Evolutionary conservation across 2,797 vertebrate genomes (phyloP).

Genomic region (Lepidocolaptes lacrymiger): DNA sequence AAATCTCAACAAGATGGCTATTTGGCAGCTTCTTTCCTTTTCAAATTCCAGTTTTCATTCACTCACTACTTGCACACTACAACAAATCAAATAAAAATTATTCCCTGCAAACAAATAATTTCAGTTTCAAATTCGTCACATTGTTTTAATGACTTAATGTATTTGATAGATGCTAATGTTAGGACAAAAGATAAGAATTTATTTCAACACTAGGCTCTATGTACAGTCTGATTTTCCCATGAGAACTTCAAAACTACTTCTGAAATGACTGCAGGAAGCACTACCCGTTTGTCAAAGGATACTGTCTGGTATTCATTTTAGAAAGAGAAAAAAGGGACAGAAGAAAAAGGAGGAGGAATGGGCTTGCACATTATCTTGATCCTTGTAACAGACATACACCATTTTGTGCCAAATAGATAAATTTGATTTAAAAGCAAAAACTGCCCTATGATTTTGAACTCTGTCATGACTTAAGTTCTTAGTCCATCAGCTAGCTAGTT

Average conservation of each 20-base stretch:
- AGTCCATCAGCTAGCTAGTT: background rate
- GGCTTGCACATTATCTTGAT: background rate
- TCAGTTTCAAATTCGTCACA: background rate
- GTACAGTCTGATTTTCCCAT: background rate
- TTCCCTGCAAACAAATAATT: background rate
- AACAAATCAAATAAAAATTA: background rate
- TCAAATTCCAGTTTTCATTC: background rate
- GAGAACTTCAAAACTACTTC: background rate
- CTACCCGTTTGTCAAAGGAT: background rate
- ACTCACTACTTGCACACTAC: background rate
- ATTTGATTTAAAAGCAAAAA: constrained; percentile 1
- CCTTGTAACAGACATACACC: background rate
- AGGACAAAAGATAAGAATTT: background rate
- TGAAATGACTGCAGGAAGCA: background rate
- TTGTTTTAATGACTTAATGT: background rate
- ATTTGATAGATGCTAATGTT: background rate
- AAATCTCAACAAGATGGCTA: background rate
- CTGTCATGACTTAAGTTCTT: background rate
- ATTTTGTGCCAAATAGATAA: background rate
- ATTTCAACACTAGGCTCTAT: background rate
- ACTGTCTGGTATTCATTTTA: background rate
- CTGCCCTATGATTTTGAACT: background rate
- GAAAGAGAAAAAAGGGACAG: background rate
- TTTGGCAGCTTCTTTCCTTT: background rate
- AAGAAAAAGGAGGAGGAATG: background rate